A percentile compares a stretch with the other conserved stretches of the same genome.
Evolutionary conservation across 2,113 vertebrate species (phyloP).

Genomic region (Psilopsiagon aurifrons): DNA sequence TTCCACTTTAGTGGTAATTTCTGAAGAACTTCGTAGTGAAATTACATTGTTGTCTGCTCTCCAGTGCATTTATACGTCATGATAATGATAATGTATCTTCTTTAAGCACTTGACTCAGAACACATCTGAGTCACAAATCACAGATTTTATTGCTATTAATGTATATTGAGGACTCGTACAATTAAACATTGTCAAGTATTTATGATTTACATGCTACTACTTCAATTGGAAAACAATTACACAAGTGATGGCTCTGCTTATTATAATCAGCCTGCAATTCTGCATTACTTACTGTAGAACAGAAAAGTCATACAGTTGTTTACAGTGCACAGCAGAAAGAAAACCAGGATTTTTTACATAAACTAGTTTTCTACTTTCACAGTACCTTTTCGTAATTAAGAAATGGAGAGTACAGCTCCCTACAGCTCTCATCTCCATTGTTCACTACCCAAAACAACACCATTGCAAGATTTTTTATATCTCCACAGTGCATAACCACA

Average conservation of each 20-base stretch:
- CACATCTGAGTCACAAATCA: constrained; percentile 62
- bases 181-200: constrained; percentile 64
- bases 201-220: constrained; percentile 37
- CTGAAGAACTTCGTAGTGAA: constrained; percentile 53
- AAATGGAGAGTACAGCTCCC: neutral
- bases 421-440: constrained; percentile 54
- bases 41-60: constrained; percentile 63
- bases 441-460: constrained; percentile 52
- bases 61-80: constrained; percentile 60
- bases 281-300: constrained; percentile 42
- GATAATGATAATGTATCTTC: constrained; percentile 64
- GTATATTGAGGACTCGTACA: constrained; percentile 38
- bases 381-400: neutral
- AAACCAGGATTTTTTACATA: neutral
- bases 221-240: constrained; percentile 46
- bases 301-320: constrained; percentile 40
- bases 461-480: constrained; percentile 20
- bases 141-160: constrained; percentile 56
- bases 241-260: constrained; percentile 35
- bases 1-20: constrained; percentile 49
- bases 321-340: constrained; percentile 19
- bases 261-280: constrained; percentile 46
- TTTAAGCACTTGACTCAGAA: constrained; percentile 70
- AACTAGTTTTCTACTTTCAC: constrained; percentile 12
- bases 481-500: constrained; percentile 32